Conservation (phyloP, 2,113 vertebrate genomes). For the Budorcas taxicolor region DNA sequence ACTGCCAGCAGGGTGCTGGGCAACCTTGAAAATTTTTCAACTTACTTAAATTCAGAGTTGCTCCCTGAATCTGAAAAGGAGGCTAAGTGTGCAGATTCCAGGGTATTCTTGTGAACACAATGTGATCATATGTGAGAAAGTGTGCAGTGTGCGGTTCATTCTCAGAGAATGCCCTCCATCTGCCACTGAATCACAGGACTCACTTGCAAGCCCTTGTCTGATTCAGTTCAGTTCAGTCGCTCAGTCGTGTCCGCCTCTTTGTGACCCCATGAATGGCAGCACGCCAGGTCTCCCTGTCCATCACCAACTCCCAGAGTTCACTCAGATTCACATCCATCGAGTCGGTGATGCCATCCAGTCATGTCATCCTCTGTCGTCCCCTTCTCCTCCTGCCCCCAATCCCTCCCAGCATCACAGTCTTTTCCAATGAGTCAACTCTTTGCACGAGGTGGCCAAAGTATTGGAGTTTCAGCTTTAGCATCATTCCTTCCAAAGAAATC, state of each 20-base stretch:
- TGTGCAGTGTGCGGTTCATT: fast-evolving
- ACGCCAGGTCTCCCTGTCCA: no score
- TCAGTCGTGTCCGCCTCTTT: fast-evolving
- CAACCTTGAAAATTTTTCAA: background rate
- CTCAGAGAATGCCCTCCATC: background rate
- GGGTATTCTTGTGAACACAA: background rate
- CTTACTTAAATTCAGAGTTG: background rate
- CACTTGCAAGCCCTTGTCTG: background rate
- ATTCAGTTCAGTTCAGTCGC: no score
- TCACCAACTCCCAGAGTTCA: no score
- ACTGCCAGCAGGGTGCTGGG: background rate
- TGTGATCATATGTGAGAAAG: background rate
- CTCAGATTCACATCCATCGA: no score
- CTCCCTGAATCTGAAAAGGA: background rate
- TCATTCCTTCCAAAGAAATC: no score
- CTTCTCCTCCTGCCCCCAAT: no score
- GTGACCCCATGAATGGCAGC: fast-evolving
- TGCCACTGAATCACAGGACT: background rate
- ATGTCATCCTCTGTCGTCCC: no score
- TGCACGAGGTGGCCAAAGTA: no score
- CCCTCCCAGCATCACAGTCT: no score
- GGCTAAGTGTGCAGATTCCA: background rate
- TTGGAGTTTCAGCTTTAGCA: no score
- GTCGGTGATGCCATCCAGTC: no score
- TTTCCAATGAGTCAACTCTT: no score